Evolutionary conservation across 53 echinoderm and acorn worm species (phyloP).

Genomic region (Henricia sp.): DNA sequence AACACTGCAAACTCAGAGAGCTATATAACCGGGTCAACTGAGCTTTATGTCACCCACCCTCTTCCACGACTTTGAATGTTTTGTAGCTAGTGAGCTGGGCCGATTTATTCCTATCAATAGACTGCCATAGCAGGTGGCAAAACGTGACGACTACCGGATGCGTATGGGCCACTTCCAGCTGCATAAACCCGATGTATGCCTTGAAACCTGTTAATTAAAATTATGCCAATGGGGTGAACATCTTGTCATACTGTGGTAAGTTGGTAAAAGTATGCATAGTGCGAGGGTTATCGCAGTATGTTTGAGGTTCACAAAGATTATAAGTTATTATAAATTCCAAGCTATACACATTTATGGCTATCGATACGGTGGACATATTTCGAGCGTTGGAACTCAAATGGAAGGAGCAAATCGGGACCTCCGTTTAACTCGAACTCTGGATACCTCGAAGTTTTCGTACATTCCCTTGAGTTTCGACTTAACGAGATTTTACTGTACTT

Average conservation of each 20-base stretch:
- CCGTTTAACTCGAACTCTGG: too few species aligned
- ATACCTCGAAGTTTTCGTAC: too few species aligned
- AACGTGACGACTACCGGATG: slow-evolving; percentile 92
- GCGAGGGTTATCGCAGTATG: too few species aligned
- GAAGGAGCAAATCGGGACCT: too few species aligned
- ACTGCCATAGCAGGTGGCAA: slow-evolving; percentile 73
- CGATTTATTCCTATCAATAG: slow-evolving; percentile 24
- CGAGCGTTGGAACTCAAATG: too few species aligned
- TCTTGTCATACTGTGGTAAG: background rate
- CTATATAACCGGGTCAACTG: background rate
- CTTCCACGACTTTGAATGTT: slow-evolving; percentile 18
- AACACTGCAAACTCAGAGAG: background rate
- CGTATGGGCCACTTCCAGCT: slow-evolving; percentile 88
- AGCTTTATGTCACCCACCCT: background rate
- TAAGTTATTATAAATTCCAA: too few species aligned
- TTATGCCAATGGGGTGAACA: background rate
- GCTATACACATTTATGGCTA: too few species aligned
- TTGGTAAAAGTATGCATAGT: too few species aligned
- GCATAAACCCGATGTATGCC: slow-evolving; percentile 88
- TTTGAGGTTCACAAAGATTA: too few species aligned
- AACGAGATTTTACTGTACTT: too few species aligned
- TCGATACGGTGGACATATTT: too few species aligned
- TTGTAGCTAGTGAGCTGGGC: slow-evolving; percentile 10
- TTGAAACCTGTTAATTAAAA: slow-evolving; percentile 71
- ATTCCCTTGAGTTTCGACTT: too few species aligned